These are phyloP conservation scores for Fratercula arctica DNA, from an alignment of 2,797 vertebrate genomes.

Conservation along the genomic window DNA sequence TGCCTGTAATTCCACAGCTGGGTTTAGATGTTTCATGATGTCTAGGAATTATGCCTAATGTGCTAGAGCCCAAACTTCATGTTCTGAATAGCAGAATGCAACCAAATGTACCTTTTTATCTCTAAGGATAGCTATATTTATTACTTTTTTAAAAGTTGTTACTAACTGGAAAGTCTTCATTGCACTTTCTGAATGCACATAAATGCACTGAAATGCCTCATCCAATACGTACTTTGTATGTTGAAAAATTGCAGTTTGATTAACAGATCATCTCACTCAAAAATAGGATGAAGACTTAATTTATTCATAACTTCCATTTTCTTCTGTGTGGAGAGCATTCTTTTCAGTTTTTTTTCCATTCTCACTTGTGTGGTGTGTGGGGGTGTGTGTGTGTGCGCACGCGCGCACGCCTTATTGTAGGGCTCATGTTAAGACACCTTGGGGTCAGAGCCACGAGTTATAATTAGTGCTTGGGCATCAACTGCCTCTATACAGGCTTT, in stretches of 20 bases:
- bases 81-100: neutral
- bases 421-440: rapidly evolving
- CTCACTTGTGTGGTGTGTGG: neutral
- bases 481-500: neutral
- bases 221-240: neutral
- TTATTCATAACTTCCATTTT: neutral
- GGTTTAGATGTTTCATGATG: neutral
- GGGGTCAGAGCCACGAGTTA: neutral
- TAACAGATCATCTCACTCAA: neutral
- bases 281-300: neutral
- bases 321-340: neutral
- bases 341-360: neutral
- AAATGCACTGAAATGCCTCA: neutral
- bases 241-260: neutral
- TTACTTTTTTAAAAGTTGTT: neutral
- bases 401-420: neutral
- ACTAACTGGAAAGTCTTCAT: neutral
- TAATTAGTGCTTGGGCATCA: neutral
- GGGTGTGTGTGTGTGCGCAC: neutral
- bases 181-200: neutral
- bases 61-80: neutral
- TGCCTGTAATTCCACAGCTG: neutral
- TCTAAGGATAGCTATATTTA: neutral
- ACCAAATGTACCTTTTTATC: neutral
- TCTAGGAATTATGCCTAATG: neutral